A percentile compares a stretch with the other conserved stretches of the same genome.
phyloP scores from a whole-genome alignment of 2,797 vertebrate genomes.

The Fundulus diaphanus region DNA sequence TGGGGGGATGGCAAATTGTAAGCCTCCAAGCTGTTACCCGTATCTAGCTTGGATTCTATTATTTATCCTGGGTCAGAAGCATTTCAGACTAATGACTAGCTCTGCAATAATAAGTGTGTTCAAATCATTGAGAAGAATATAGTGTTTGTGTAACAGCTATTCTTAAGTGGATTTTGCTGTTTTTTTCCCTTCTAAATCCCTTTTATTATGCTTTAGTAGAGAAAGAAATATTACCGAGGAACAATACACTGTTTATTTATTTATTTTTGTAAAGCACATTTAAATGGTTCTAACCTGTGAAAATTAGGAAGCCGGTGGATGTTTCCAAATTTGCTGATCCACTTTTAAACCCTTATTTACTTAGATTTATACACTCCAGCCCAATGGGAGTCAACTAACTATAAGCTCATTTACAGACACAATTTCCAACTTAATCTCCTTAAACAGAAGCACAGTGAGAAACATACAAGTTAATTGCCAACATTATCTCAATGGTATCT shows the following conservation, averaged over 20 bases:
- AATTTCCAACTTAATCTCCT: constrained; percentile 40
- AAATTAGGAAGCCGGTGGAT: constrained; percentile 37
- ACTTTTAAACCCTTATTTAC: constrained; percentile 59
- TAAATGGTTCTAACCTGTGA: constrained; percentile 57
- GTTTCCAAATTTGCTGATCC: constrained; percentile 53
- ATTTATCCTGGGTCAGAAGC: constrained; percentile 20
- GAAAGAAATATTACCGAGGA: constrained; percentile 57
- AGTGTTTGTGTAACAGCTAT: constrained; percentile 48
- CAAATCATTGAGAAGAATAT: constrained; percentile 42
- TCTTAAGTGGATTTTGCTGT: constrained; percentile 66
- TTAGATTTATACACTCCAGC: constrained; percentile 48
- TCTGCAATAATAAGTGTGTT: constrained; percentile 45
- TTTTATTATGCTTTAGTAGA: constrained; percentile 49
- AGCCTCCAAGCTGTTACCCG: background rate
- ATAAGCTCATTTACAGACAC: constrained; percentile 45
- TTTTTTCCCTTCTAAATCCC: constrained; percentile 52
- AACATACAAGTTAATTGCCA: constrained; percentile 32
- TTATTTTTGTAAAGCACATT: constrained; percentile 46
- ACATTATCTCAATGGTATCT: constrained; percentile 31
- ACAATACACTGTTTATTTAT: constrained; percentile 32
- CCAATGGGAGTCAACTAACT: constrained; percentile 32
- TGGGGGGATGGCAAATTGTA: background rate
- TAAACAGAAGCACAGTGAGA: constrained; percentile 25
- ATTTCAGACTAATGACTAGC: constrained; percentile 39
- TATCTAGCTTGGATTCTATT: background rate